Evolutionary conservation across 1,140 invertebrate species (phyloP), one percentile per base, ranked within the genome.

Genomic region (Telenomus remus): DNA sequence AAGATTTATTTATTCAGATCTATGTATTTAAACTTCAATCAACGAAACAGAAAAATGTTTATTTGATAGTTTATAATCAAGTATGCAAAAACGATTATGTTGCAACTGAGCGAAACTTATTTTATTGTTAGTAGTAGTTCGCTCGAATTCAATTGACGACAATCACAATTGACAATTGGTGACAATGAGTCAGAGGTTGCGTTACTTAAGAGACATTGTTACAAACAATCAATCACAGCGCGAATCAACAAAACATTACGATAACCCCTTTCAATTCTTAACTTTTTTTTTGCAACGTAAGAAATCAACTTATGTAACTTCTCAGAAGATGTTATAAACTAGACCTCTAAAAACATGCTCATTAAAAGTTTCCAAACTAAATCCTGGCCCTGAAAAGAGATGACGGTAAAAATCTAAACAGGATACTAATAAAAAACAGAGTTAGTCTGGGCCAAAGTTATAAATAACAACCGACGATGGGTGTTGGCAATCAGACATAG

Each of bases 131-230:
- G 6, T 5, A 27, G 13, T 14, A 54, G 16, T 4, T 34, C 44
- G 35, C 44, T 34, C 69, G n/a, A 35, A 19, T 27, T 27, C 69
- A 72, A 73, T 65, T 73, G 61, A 66, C 64, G 46, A 50, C 56
- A 74, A 74, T 74, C 50, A 74, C 39, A 46, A 44, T 8, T 44
- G 50, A 56, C 70, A 74, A 74, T 66, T 74, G 63, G 15, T 49
- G 14, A 50, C 56, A 57, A 56, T 74, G 56, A 74, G 61, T 48
- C 34, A 39, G 56, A 66, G 33, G 55, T 74, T 10, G 51, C 44
- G 10, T 44, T 64, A 57, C 39, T 71, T 55, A 50, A 49, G 48
- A 44, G 39, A n/a, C 11, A 59, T 72, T 65, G 44, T 72, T 59
- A 66, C 4, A 42, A 66, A 73, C 49, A 65, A 53, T 53, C 46